Conservation (phyloP, 2,888 invertebrate species). For the Acholoe squamosa region DNA sequence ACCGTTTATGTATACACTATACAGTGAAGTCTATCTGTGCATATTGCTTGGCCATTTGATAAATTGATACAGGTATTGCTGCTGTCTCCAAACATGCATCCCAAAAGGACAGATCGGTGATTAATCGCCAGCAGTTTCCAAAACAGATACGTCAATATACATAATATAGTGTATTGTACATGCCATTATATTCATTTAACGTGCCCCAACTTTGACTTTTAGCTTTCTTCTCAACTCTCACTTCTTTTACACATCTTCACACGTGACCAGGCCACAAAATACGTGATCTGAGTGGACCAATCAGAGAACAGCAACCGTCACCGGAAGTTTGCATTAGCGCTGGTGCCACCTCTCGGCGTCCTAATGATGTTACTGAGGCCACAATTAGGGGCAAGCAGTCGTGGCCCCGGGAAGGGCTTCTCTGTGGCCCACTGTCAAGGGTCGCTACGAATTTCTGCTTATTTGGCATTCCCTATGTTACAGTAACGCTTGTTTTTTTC, state of each 20-base stretch:
- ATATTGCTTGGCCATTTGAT: too few relatives aligned
- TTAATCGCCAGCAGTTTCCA: too few relatives aligned
- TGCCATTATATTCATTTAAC: too few relatives aligned
- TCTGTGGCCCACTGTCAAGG: not conserved
- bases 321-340: not conserved
- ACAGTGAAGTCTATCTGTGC: too few relatives aligned
- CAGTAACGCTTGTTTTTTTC: not conserved
- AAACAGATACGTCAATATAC: too few relatives aligned
- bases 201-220: too few relatives aligned
- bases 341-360: not conserved
- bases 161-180: too few relatives aligned
- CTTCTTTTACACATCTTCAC: not conserved
- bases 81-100: too few relatives aligned
- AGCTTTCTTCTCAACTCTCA: not conserved
- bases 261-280: conserved; percentile 5
- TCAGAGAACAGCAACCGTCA: conserved; percentile 17
- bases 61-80: too few relatives aligned
- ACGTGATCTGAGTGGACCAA: conserved; percentile 59
- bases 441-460: not conserved
- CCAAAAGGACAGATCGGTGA: too few relatives aligned
- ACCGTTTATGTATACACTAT: too few relatives aligned
- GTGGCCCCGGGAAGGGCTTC: not conserved
- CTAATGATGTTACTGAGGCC: conserved; percentile 47
- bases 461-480: conserved; percentile 13
- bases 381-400: conserved; percentile 37